Evolutionary conservation across 2,797 vertebrate species (phyloP).

Genomic region (Paratrypauchen microcephalus): DNA sequence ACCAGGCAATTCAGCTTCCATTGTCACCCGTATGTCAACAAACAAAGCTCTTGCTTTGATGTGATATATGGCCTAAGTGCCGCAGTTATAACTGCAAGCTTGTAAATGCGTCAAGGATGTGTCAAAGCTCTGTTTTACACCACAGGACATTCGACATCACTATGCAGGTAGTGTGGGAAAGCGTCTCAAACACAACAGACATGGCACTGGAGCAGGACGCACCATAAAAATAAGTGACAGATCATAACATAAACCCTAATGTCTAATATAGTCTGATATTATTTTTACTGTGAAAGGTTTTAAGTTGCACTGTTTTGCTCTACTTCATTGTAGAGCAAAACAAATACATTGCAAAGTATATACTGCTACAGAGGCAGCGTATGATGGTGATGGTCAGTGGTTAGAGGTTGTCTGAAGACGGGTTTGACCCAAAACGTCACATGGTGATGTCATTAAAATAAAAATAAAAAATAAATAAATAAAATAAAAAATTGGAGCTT

Average conservation of each 20-base stretch:
- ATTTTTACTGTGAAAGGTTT: too few species aligned
- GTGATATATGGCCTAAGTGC: conserved; percentile 68
- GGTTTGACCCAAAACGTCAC: too few species aligned
- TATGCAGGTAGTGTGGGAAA: conserved; percentile 17
- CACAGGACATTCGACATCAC: conserved; percentile 44
- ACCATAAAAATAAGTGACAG: background rate
- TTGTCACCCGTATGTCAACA: conserved; percentile 64
- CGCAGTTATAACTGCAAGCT: conserved; percentile 62
- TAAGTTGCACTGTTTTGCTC: too few species aligned
- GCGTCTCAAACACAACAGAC: conserved; percentile 16
- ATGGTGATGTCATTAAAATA: too few species aligned
- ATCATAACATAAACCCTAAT: too few species aligned
- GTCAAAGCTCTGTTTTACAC: conserved; percentile 59
- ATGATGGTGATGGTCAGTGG: too few species aligned
- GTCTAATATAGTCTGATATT: too few species aligned
- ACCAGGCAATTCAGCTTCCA: conserved; percentile 55
- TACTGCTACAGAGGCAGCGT: too few species aligned
- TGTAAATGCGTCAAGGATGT: conserved; percentile 70
- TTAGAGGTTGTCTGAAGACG: background rate
- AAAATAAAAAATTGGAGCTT: too few species aligned
- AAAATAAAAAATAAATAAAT: too few species aligned
- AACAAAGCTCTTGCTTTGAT: conserved; percentile 72
- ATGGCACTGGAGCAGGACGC: conserved; percentile 12
- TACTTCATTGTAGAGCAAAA: too few species aligned
- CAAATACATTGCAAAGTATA: too few species aligned